Conservation (phyloP, 64 coral and sea anemone genomes). For the Stylophora pistillata region DNA sequence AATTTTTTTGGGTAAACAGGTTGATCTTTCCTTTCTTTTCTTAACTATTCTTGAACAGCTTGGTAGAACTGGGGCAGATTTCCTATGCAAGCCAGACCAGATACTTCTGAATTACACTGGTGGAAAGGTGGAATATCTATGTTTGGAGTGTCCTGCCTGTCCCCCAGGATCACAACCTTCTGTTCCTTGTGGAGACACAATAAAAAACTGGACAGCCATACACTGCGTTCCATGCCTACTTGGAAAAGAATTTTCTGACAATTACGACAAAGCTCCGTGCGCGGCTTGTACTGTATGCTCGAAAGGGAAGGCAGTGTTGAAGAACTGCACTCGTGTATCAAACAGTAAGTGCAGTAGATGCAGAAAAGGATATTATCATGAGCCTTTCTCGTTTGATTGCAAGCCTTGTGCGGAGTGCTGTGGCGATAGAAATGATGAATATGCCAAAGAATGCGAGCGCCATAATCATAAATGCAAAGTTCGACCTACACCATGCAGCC, state of each 20-base stretch:
- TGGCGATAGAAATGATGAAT: not conserved
- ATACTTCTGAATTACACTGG: not conserved
- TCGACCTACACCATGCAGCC: not conserved
- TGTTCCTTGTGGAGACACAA: constrained; percentile 31
- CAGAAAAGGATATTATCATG: constrained; percentile 11
- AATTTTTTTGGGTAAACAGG: too few species aligned
- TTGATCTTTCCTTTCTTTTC: not conserved
- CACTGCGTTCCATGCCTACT: constrained; percentile 15
- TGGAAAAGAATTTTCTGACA: constrained; percentile 27
- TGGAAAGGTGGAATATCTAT: not conserved
- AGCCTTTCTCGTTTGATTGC: not conserved
- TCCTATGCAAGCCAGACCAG: not conserved
- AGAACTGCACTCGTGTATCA: constrained; percentile 25
- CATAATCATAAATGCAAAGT: not conserved
- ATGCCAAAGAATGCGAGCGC: not conserved
- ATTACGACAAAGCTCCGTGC: not conserved
- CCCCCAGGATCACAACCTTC: constrained; percentile 34
- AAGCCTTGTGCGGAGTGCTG: constrained; percentile 42
- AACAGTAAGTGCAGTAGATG: constrained; percentile 42
- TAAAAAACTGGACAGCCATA: constrained; percentile 12
- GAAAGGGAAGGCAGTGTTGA: not conserved
- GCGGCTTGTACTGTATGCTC: constrained; percentile 28
- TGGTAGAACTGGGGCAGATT: not conserved
- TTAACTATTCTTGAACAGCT: not conserved
- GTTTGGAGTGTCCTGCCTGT: constrained; percentile 41